Percentiles rank a stretch among this genome's conserved stretches.
Conservation (phyloP, 2,888 invertebrate genomes). For the Hirtodrosophila cameraria region DNA sequence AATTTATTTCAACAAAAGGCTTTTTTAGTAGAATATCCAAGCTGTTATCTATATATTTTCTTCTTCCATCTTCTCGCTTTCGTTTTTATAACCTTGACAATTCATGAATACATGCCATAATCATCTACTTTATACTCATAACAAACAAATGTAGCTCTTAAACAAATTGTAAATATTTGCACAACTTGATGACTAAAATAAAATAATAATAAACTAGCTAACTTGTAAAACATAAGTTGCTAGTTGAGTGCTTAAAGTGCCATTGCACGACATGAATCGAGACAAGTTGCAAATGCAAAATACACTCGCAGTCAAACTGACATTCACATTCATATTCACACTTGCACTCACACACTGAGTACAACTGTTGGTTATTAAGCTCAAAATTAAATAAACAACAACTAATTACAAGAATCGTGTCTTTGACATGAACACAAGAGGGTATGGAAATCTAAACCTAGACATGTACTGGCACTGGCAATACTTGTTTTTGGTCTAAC, state of each 20-base stretch:
- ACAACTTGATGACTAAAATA: constrained; percentile 45
- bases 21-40: no score
- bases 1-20: no score
- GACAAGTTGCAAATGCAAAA: constrained; percentile 30
- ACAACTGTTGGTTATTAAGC: constrained; percentile 39
- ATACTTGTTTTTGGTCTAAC: constrained; percentile 65
- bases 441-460: background rate
- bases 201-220: constrained; percentile 42
- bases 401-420: constrained; percentile 59
- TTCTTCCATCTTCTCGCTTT: no score
- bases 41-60: no score
- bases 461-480: constrained; percentile 24
- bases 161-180: constrained; percentile 58
- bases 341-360: constrained; percentile 13
- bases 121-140: constrained; percentile 5
- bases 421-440: constrained; percentile 25
- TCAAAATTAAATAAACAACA: constrained; percentile 63
- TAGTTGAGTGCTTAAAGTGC: no score
- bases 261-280: background rate
- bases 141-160: constrained; percentile 42
- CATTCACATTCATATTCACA: constrained; percentile 4
- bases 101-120: background rate
- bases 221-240: constrained; percentile 22
- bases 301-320: constrained; percentile 28
- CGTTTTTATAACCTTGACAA: constrained; percentile 17